phyloP scores from a whole-genome alignment of 1,140 invertebrate species.

The Bombus haemorrhoidalis region DNA sequence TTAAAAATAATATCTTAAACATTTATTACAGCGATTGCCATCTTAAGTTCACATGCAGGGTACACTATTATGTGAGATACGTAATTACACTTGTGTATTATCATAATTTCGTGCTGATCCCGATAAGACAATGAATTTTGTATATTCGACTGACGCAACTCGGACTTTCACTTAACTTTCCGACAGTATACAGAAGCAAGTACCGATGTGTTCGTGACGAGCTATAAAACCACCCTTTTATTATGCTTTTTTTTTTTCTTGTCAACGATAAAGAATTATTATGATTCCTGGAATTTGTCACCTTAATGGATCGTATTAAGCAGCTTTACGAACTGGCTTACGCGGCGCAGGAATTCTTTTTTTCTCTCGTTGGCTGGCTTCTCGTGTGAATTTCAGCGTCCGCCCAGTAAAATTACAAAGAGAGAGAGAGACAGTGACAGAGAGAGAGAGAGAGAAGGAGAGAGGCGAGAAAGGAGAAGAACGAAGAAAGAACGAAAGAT shows the following conservation, averaged over 20 bases:
- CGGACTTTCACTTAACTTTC: constrained; percentile 13
- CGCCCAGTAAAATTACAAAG: not conserved
- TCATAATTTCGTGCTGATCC: not conserved
- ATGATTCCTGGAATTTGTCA: constrained; percentile 17
- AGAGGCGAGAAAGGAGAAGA: too few species aligned
- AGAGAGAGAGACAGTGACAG: too few species aligned
- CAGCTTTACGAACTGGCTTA: not conserved
- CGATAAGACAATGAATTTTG: constrained; percentile 17
- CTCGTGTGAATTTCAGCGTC: constrained; percentile 7
- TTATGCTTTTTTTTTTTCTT: not conserved
- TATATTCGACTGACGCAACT: not conserved
- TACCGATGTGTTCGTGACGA: not conserved
- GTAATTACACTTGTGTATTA: not conserved
- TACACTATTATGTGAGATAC: not conserved
- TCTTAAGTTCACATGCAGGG: not conserved
- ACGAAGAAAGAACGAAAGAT: not conserved
- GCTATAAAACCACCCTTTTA: not conserved
- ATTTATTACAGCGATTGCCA: not conserved
- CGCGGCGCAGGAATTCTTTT: not conserved
- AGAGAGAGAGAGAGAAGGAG: not conserved
- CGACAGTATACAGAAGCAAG: not conserved
- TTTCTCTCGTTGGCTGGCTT: not conserved
- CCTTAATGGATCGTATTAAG: constrained; percentile 16
- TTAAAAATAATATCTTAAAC: too few species aligned
- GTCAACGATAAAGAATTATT: constrained; percentile 14